Conservation (phyloP, 1,140 invertebrate species). For the Meloidogyne floridensis region DNA sequence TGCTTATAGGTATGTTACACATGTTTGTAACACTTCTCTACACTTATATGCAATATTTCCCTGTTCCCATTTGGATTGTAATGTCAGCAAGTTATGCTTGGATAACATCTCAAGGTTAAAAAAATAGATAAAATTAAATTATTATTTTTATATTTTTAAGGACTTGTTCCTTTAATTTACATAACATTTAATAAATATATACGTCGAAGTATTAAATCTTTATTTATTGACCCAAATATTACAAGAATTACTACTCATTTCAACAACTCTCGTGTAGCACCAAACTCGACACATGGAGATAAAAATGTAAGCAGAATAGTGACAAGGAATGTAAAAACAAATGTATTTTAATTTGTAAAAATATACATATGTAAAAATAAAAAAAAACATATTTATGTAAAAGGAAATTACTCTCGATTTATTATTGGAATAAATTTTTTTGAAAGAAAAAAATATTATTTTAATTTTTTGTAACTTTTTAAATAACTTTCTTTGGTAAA, state of each 20-base stretch:
- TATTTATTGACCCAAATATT: slow-evolving; percentile 18
- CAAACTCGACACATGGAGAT: background rate
- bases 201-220: slow-evolving; percentile 18
- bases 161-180: slow-evolving; percentile 19
- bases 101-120: slow-evolving; percentile 19
- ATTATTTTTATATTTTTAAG: background rate
- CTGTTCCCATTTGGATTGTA: slow-evolving; percentile 21
- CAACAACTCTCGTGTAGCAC: background rate
- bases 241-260: background rate
- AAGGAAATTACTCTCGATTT: too few relatives aligned
- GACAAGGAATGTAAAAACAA: background rate
- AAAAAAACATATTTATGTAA: too few relatives aligned
- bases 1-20: slow-evolving; percentile 27
- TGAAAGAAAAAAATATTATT: too few relatives aligned
- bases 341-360: background rate
- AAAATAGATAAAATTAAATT: background rate
- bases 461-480: too few relatives aligned
- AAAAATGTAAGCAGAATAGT: background rate
- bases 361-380: too few relatives aligned
- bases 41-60: slow-evolving; percentile 30
- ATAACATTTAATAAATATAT: slow-evolving; percentile 24
- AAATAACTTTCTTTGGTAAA: too few relatives aligned
- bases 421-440: too few relatives aligned
- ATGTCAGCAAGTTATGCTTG: slow-evolving; percentile 25
- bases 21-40: slow-evolving; percentile 15